Evolutionary conservation across 2,888 invertebrate species (phyloP).

Genomic region (Eristalinus sepulchralis): DNA sequence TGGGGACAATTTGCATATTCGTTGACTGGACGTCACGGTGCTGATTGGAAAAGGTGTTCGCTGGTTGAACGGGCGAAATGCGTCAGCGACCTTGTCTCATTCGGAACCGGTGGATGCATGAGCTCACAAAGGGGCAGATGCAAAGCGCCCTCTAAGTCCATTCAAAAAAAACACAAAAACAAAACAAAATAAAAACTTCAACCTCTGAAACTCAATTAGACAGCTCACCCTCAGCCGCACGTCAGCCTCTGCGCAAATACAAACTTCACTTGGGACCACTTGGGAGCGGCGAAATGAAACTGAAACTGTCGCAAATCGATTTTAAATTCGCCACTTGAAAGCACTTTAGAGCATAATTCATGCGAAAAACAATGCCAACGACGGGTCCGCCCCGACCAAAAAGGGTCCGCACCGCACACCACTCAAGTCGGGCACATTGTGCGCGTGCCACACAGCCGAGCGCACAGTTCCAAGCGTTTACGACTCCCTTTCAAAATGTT

Average conservation of each 20-base stretch:
- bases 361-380: constrained; percentile 53
- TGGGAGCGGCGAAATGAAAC: constrained; percentile 63
- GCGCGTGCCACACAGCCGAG: constrained; percentile 51
- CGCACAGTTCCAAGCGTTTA: neutral
- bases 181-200: constrained; percentile 36
- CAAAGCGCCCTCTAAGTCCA: neutral
- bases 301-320: constrained; percentile 78
- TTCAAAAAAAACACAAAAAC: neutral
- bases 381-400: neutral
- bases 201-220: constrained; percentile 66
- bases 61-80: neutral
- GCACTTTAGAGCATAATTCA: constrained; percentile 44
- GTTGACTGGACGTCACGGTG: neutral
- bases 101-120: no score
- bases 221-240: constrained; percentile 44
- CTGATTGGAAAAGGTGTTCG: neutral
- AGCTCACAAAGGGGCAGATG: neutral
- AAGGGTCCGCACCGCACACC: neutral
- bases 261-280: constrained; percentile 57
- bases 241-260: constrained; percentile 35
- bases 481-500: constrained; percentile 49
- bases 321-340: constrained; percentile 78
- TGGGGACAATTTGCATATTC: neutral
- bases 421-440: constrained; percentile 17
- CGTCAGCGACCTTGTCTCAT: neutral